phyloP scores from a whole-genome alignment of 2,797 vertebrate species.

The Hozukius guyotensis region DNA sequence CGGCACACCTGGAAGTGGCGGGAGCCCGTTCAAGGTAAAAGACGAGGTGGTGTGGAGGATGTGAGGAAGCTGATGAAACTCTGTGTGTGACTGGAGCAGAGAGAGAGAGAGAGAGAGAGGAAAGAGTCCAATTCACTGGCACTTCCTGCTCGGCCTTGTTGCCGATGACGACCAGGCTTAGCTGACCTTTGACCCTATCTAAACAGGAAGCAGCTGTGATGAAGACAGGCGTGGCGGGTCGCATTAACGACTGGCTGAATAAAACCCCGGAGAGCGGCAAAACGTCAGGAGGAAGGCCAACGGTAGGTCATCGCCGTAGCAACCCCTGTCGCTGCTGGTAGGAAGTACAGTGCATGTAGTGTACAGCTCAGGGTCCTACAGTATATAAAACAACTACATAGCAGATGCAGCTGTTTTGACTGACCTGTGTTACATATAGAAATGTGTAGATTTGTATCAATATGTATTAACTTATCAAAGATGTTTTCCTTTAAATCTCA shows the following conservation, averaged over 20 bases:
- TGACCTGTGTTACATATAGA: not conserved
- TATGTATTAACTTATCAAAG: not conserved
- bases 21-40: constrained; percentile 91
- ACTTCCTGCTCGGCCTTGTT: constrained; percentile 52
- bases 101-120: constrained; percentile 6
- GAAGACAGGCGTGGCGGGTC: constrained; percentile 97
- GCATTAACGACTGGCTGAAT: constrained; percentile 98
- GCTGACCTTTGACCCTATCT: constrained; percentile 70
- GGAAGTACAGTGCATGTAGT: not conserved
- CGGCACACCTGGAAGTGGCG: constrained; percentile 82
- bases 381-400: fast-evolving
- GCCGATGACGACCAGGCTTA: constrained; percentile 30
- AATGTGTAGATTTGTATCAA: not conserved
- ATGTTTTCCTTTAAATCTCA: not conserved
- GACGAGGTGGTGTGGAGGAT: not conserved
- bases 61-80: not conserved
- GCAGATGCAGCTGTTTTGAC: not conserved
- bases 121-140: constrained; percentile 37
- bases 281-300: constrained; percentile 88
- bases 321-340: constrained; percentile 19
- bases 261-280: constrained; percentile 95
- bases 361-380: not conserved
- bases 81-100: not conserved
- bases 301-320: constrained; percentile 83
- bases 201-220: constrained; percentile 95